Percentiles rank a stretch among this genome's conserved stretches.
phyloP scores from a whole-genome alignment of 2,797 vertebrate species.

The Sebastes iracundus region DNA sequence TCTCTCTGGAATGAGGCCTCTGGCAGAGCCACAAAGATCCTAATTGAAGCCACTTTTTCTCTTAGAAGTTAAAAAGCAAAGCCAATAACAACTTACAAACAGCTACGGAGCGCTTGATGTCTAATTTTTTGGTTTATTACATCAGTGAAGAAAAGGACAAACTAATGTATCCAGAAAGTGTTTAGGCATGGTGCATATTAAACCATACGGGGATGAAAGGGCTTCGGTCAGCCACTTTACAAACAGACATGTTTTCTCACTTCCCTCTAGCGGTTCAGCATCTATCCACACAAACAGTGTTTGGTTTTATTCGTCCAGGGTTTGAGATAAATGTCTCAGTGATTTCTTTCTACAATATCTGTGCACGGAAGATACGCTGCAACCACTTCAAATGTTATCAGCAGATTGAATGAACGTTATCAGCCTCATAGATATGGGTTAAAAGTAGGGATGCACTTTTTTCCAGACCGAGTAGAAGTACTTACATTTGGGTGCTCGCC shows the following conservation, averaged over 20 bases:
- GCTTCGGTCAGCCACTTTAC: neutral
- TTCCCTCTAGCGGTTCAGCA: neutral
- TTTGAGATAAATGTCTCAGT: neutral
- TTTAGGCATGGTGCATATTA: neutral
- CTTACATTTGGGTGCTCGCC: too few relatives aligned
- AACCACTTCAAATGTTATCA: too few relatives aligned
- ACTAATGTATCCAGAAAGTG: neutral
- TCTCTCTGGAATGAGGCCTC: neutral
- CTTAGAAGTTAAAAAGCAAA: neutral
- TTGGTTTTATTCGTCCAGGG: neutral
- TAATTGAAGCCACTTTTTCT: slow-evolving; percentile 1
- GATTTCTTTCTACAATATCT: neutral
- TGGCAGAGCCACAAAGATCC: neutral
- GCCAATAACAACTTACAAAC: neutral
- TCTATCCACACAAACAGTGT: neutral
- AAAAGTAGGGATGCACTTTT: too few relatives aligned
- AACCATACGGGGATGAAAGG: neutral
- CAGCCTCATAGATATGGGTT: too few relatives aligned
- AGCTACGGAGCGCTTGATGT: neutral
- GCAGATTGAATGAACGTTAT: too few relatives aligned
- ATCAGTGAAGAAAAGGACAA: neutral
- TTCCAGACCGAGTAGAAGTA: too few relatives aligned
- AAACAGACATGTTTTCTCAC: neutral
- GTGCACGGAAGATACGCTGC: neutral
- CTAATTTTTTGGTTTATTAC: neutral